Evolutionary conservation across 2,113 vertebrate genomes (phyloP).

Genomic region (Toxostoma redivivum): DNA sequence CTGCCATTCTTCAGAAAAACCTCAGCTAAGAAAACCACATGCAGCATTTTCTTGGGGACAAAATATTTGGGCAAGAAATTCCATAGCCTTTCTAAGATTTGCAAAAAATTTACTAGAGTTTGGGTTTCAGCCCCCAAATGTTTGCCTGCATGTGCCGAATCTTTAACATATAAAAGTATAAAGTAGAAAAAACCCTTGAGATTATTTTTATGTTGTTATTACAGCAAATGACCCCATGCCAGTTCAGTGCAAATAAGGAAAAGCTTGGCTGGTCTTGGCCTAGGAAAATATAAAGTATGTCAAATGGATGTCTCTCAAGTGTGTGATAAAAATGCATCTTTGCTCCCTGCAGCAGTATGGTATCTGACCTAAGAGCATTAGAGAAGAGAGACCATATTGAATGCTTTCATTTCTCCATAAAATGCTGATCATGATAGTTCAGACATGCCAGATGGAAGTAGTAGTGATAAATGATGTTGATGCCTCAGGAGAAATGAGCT

Average conservation of each 20-base stretch:
- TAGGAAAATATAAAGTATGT: slow-evolving; percentile 63
- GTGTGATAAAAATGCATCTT: slow-evolving; percentile 70
- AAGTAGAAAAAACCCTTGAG: background rate
- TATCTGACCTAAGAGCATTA: slow-evolving; percentile 69
- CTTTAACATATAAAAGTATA: background rate
- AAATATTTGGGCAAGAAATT: background rate
- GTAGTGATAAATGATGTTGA: slow-evolving; percentile 73
- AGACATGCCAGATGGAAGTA: slow-evolving; percentile 70
- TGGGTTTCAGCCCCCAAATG: background rate
- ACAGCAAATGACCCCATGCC: slow-evolving; percentile 46
- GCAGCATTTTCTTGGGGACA: background rate
- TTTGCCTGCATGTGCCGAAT: background rate
- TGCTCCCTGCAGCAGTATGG: slow-evolving; percentile 44
- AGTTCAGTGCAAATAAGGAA: slow-evolving; percentile 64
- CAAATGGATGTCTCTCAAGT: slow-evolving; percentile 60
- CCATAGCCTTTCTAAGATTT: background rate
- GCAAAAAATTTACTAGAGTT: background rate
- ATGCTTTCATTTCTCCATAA: slow-evolving; percentile 75
- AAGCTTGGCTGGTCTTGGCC: slow-evolving; percentile 54
- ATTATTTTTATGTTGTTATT: slow-evolving; percentile 50
- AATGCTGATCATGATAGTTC: slow-evolving; percentile 73
- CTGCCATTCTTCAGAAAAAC: background rate
- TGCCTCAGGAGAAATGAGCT: slow-evolving; percentile 70
- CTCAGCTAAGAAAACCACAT: background rate
- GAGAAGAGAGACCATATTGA: slow-evolving; percentile 61